Evolutionary conservation across 2,797 vertebrate species (phyloP).

Genomic region (Oophaga sylvatica): DNA sequence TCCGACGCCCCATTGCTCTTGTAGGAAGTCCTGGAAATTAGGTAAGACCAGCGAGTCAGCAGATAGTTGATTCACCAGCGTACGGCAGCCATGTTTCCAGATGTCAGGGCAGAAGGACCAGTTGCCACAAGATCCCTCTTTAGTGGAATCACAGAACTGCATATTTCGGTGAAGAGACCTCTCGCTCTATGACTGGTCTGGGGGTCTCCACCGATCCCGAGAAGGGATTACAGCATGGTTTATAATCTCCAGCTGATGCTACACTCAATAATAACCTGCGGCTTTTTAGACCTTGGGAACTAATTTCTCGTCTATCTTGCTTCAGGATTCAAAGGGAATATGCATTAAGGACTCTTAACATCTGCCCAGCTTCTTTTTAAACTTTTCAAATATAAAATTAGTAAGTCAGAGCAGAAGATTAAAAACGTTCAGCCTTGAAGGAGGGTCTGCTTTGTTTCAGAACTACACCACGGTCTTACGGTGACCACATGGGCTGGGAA

Average conservation of each 20-base stretch:
- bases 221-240: too few relatives aligned
- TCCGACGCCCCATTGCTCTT: too few relatives aligned
- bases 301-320: too few relatives aligned
- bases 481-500: background rate
- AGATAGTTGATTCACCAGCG: too few relatives aligned
- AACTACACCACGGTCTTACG: background rate
- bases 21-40: too few relatives aligned
- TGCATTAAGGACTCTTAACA: background rate
- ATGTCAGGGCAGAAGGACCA: too few relatives aligned
- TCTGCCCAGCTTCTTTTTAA: background rate
- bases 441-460: background rate
- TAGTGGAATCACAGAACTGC: too few relatives aligned
- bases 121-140: too few relatives aligned
- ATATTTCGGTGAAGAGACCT: background rate
- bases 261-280: background rate
- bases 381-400: conserved; percentile 25
- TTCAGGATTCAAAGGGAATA: background rate
- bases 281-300: background rate
- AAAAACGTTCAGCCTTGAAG: background rate
- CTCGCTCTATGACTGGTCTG: too few relatives aligned
- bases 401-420: background rate
- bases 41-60: too few relatives aligned
- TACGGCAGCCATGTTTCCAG: too few relatives aligned
- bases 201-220: too few relatives aligned
- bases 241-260: background rate